phyloP scores from a whole-genome alignment of 2,797 vertebrate species.

The Sebastes melanostomus region DNA sequence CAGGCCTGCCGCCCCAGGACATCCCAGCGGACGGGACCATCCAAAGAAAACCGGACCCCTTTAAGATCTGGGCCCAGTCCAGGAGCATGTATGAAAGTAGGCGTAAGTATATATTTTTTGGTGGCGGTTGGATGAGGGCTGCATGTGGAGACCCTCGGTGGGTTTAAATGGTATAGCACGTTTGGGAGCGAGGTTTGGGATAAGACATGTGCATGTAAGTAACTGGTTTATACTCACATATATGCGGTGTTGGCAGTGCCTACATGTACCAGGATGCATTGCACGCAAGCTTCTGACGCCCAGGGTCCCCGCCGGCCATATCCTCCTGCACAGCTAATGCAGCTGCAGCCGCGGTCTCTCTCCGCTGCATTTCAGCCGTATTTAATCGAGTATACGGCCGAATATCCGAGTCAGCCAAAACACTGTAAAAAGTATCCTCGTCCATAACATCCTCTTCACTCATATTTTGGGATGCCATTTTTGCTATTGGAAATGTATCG shows the following conservation, averaged over 20 bases:
- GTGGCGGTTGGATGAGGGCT: conserved; percentile 71
- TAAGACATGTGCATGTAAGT: conserved; percentile 52
- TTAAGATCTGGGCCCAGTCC: conserved; percentile 99
- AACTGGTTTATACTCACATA: not conserved
- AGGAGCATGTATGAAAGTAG: conserved; percentile 99
- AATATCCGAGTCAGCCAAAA: too few relatives aligned
- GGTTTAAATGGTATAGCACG: conserved; percentile 12
- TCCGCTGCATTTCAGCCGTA: too few relatives aligned
- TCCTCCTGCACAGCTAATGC: too few relatives aligned
- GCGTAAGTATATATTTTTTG: conserved; percentile 92
- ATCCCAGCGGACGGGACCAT: conserved; percentile 86
- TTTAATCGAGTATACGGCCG: too few relatives aligned
- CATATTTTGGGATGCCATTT: not conserved
- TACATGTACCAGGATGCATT: too few relatives aligned
- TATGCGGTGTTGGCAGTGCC: too few relatives aligned
- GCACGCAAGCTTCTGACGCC: too few relatives aligned
- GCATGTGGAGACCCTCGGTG: conserved; percentile 55
- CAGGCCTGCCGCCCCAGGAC: conserved; percentile 81
- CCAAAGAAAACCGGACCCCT: conserved; percentile 98
- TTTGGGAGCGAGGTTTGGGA: conserved; percentile 10
- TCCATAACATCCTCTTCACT: too few relatives aligned
- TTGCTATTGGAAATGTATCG: not conserved
- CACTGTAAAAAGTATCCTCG: too few relatives aligned
- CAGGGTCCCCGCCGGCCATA: too few relatives aligned
- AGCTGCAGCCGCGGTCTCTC: fast-evolving